Evolutionary conservation across 2,113 vertebrate species (phyloP).

Genomic region (Halichoerus grypus): DNA sequence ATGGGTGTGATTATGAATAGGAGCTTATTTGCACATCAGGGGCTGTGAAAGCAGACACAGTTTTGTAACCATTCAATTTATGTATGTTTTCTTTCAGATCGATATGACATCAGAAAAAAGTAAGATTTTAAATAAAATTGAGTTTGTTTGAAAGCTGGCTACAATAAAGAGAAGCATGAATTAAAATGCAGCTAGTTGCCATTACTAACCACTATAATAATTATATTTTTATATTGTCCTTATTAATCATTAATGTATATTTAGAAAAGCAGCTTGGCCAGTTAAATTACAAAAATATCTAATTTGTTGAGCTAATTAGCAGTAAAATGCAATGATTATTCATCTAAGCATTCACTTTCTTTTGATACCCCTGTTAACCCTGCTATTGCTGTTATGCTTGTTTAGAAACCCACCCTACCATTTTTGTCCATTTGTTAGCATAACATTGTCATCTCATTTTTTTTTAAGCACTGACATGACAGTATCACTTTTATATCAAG

Average conservation of each 20-base stretch:
- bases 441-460: constrained; percentile 78
- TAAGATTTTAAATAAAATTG: constrained; percentile 90
- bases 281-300: constrained; percentile 73
- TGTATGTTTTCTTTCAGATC: constrained; percentile 91
- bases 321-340: constrained; percentile 80
- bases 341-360: constrained; percentile 88
- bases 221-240: constrained; percentile 72
- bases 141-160: constrained; percentile 82
- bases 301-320: constrained; percentile 80
- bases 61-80: constrained; percentile 76
- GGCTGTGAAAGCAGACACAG: not conserved
- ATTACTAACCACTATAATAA: constrained; percentile 82
- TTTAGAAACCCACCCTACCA: constrained; percentile 84
- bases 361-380: constrained; percentile 88
- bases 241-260: constrained; percentile 79
- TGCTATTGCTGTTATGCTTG: constrained; percentile 90
- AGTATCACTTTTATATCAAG: constrained; percentile 86
- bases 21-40: not conserved
- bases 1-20: not conserved
- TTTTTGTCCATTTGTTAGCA: constrained; percentile 86
- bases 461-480: constrained; percentile 75
- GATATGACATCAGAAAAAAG: constrained; percentile 95
- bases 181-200: constrained; percentile 84
- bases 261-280: constrained; percentile 79
- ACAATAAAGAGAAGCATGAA: constrained; percentile 86